Conservation (phyloP, 1,140 invertebrate species). For the Lepidostoma basale region DNA sequence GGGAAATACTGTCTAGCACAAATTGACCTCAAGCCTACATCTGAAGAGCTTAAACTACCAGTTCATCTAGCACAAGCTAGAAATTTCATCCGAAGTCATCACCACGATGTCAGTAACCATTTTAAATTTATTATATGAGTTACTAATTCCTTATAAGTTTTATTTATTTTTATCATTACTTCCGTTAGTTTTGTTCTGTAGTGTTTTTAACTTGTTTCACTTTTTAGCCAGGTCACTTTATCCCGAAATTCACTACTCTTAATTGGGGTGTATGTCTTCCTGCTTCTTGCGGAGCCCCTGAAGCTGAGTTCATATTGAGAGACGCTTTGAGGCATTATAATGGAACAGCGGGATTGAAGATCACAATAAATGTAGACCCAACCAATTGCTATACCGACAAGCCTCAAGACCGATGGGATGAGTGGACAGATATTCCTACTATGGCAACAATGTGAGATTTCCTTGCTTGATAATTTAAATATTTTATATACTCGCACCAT, state of each 20-base stretch:
- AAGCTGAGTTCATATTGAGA: constrained; percentile 64
- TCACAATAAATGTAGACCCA: constrained; percentile 64
- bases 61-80: constrained; percentile 67
- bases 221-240: constrained; percentile 69
- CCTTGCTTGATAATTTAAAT: neutral
- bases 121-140: too few species aligned
- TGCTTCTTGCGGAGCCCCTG: constrained; percentile 63
- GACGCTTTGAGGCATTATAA: constrained; percentile 65
- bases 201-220: neutral
- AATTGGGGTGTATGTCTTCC: constrained; percentile 75
- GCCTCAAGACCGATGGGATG: constrained; percentile 53
- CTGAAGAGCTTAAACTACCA: constrained; percentile 61
- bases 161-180: too few species aligned
- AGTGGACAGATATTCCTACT: constrained; percentile 56
- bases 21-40: constrained; percentile 64
- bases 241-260: constrained; percentile 69
- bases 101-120: constrained; percentile 66
- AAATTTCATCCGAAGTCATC: constrained; percentile 64
- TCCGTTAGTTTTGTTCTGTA: too few species aligned
- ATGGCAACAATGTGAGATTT: constrained; percentile 56
- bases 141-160: constrained; percentile 45
- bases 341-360: constrained; percentile 61
- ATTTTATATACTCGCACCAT: neutral
- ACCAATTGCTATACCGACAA: constrained; percentile 64
- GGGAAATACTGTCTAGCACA: constrained; percentile 73